Conservation (phyloP, 2,888 invertebrate species). For the Microplitis manilae region DNA sequence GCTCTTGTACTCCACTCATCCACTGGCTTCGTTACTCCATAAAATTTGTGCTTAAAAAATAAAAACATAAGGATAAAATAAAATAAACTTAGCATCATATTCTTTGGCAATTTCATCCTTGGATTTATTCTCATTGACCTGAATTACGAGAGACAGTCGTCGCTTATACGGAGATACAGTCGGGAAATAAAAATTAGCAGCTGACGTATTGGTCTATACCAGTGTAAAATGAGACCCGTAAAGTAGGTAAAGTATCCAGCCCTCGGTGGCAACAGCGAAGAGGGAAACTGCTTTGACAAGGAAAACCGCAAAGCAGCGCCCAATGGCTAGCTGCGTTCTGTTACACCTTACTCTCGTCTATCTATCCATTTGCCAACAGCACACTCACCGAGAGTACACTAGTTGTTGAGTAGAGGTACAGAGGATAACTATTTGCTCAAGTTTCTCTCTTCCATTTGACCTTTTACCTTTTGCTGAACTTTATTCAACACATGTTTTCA, state of each 20-base stretch:
- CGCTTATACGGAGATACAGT: no score
- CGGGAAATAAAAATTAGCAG: no score
- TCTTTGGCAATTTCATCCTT: not conserved
- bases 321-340: constrained; percentile 36
- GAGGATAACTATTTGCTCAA: not conserved
- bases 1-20: constrained; percentile 14
- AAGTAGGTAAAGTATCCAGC: not conserved
- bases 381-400: not conserved
- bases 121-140: not conserved
- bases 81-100: not conserved
- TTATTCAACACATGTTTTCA: not conserved
- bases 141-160: not conserved
- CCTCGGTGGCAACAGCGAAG: constrained; percentile 35
- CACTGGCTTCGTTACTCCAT: constrained; percentile 9
- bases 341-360: constrained; percentile 3
- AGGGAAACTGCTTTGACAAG: constrained; percentile 60
- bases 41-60: constrained; percentile 12
- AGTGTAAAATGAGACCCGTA: not conserved
- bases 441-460: not conserved
- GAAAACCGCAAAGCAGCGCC: constrained; percentile 58
- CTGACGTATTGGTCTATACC: no score
- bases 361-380: constrained; percentile 9
- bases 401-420: not conserved
- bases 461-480: not conserved
- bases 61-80: not conserved